Evolutionary conservation across 2,113 vertebrate species (phyloP), one percentile per base, ranked within the genome.

Genomic region (Agelaius tricolor): DNA sequence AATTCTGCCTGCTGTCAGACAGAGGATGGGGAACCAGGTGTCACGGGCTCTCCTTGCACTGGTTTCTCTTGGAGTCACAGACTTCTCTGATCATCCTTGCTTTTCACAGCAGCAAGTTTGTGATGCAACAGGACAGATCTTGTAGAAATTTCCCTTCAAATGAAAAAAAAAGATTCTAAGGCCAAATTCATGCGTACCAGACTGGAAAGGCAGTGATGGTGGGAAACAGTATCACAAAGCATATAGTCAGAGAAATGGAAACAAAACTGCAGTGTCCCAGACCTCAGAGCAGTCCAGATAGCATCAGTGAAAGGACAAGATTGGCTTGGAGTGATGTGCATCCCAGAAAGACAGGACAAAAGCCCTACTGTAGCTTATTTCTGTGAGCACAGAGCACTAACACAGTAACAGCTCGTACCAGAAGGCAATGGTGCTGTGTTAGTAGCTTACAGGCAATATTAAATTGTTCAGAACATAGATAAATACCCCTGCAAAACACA

Each of bases 241-340:
- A 46, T 87, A 87, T 46, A 97, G 96, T 96, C 95, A 97, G 91
- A 94, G 41, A 89, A 92, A 92, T 75, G 37, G 87, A 84, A 89
- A 97, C 95, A 97, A 91, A 94, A 95, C 94, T 79, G 84, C 69
- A 97, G 94, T 96, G 94, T 97, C 93, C 87, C 43, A 82, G 93
- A 61, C 6, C 52, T 84, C 89, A 49, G 57, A 84, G 51, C 47
- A 35, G 49, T 84, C n/a, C 69, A 93, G 84, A 95, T 74, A 95
- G 15, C 74, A 58, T 24, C 65, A 90, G 55, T 33, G 31, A 94
- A 93, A 87, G 83, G 76, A 90, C 84, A 81, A 79, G 91, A 89
- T 33, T 84, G 80, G 76, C 89, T 81, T 55, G 68, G 68, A 81
- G 61, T 65, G 89, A 81, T 94, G 74, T n/a, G 58, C 69, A 82